A percentile compares a stretch with the other conserved stretches of the same genome.
These are phyloP conservation scores for Iphiclides podalirius DNA, from an alignment of 2,888 invertebrate species.

Conservation along the genomic window DNA sequence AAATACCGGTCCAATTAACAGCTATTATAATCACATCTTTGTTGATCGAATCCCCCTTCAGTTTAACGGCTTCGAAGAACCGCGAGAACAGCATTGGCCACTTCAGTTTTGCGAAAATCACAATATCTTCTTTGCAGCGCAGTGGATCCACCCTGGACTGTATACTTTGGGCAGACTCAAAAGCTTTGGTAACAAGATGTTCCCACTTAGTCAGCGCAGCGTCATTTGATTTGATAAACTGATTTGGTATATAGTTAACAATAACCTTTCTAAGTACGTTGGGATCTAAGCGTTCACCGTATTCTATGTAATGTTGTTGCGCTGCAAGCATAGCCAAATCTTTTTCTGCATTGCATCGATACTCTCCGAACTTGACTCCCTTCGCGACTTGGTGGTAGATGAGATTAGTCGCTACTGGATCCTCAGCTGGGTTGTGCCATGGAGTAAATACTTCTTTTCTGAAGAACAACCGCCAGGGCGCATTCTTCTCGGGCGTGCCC, in stretches of 20 bases:
- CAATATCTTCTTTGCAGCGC: constrained; percentile 93
- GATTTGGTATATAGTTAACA: constrained; percentile 90
- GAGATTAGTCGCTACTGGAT: constrained; percentile 90
- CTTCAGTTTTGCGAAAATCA: constrained; percentile 92
- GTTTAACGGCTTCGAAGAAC: constrained; percentile 94
- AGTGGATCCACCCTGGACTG: constrained; percentile 82
- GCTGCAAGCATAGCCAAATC: constrained; percentile 94
- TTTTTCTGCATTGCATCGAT: constrained; percentile 89
- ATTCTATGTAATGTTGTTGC: constrained; percentile 93
- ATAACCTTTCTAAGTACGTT: constrained; percentile 86
- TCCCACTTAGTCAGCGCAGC: constrained; percentile 86
- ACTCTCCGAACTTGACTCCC: constrained; percentile 95
- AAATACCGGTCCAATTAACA: constrained; percentile 96
- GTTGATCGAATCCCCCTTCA: constrained; percentile 83
- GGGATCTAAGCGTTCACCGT: constrained; percentile 83
- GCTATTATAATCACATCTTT: constrained; percentile 92
- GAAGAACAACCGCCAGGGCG: constrained; percentile 93
- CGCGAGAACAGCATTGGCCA: constrained; percentile 97
- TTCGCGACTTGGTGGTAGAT: constrained; percentile 93
- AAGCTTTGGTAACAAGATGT: constrained; percentile 85
- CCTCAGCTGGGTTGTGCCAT: constrained; percentile 93
- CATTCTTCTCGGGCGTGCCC: constrained; percentile 89
- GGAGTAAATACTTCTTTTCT: constrained; percentile 94
- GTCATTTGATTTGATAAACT: constrained; percentile 82
- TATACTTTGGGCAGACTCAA: constrained; percentile 85